Conservation (phyloP, 2,888 invertebrate species). For the Ischnus inquisitorius region DNA sequence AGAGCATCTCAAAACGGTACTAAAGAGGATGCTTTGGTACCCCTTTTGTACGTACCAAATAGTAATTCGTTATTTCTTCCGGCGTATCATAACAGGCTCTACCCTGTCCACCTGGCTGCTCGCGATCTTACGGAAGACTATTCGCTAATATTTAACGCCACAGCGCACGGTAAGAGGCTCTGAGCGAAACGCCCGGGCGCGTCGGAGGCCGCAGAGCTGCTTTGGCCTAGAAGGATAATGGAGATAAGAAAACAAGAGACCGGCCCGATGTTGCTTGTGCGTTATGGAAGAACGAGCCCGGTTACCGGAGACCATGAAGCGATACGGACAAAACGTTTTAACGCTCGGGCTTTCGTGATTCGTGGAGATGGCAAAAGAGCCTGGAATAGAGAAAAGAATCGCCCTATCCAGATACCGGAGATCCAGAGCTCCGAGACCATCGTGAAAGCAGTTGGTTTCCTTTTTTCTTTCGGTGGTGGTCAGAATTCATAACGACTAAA, state of each 20-base stretch:
- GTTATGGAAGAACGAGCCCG: constrained; percentile 21
- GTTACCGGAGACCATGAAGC: background rate
- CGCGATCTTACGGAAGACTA: too few relatives aligned
- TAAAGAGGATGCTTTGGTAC: too few relatives aligned
- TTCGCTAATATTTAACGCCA: background rate
- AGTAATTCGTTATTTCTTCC: too few relatives aligned
- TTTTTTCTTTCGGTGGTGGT: too few relatives aligned
- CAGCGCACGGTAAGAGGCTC: background rate
- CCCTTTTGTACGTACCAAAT: too few relatives aligned
- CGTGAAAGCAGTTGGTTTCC: constrained; percentile 6
- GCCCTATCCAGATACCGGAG: background rate
- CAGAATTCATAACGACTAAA: too few relatives aligned
- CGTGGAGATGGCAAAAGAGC: too few relatives aligned
- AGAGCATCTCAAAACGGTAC: too few relatives aligned
- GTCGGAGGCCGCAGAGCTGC: too few relatives aligned
- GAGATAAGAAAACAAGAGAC: background rate
- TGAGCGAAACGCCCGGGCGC: too few relatives aligned
- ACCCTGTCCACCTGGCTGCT: too few relatives aligned
- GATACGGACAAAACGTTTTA: background rate
- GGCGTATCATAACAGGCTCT: too few relatives aligned
- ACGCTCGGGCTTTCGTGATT: background rate
- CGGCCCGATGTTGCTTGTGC: background rate
- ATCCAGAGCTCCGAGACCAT: constrained; percentile 14
- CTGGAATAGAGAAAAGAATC: background rate
- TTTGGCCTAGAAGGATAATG: background rate